Evolutionary conservation across 35 echinoderm and acorn worm species (phyloP).

Genomic region (Acanthaster planci): DNA sequence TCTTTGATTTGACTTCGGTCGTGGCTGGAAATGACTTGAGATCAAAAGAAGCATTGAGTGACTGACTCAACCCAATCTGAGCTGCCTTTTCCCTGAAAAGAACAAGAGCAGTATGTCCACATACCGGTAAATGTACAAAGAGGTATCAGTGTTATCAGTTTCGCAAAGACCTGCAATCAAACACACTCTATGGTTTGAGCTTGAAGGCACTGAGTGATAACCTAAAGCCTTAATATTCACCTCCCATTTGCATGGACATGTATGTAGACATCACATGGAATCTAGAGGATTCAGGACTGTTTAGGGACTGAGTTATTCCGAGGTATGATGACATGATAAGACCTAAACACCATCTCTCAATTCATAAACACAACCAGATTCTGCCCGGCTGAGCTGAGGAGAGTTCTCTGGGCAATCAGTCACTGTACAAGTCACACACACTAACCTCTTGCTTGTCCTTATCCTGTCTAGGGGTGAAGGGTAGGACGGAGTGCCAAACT

Average conservation of each 20-base stretch:
- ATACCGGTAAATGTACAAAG: no score
- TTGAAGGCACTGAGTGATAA: no score
- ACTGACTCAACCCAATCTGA: constrained; percentile 59
- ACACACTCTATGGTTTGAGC: no score
- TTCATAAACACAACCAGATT: neutral
- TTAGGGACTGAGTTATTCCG: neutral
- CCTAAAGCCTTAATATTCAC: no score
- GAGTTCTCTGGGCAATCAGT: neutral
- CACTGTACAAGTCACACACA: neutral
- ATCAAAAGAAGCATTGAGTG: constrained; percentile 63
- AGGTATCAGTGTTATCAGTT: no score
- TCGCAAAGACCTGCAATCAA: no score
- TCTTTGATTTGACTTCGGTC: constrained; percentile 21
- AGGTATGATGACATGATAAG: neutral
- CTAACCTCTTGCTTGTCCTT: constrained; percentile 81
- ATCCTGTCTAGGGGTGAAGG: constrained; percentile 87
- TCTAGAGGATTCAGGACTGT: neutral
- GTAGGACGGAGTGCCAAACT: constrained; percentile 93
- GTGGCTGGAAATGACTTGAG: constrained; percentile 60
- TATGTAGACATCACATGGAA: no score
- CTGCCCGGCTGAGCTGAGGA: neutral
- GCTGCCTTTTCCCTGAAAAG: constrained; percentile 61
- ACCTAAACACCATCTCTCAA: neutral
- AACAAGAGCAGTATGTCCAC: neutral
- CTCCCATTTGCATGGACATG: no score